Conservation (phyloP, 1,140 invertebrate species). For the Coenobita brevimanus region DNA sequence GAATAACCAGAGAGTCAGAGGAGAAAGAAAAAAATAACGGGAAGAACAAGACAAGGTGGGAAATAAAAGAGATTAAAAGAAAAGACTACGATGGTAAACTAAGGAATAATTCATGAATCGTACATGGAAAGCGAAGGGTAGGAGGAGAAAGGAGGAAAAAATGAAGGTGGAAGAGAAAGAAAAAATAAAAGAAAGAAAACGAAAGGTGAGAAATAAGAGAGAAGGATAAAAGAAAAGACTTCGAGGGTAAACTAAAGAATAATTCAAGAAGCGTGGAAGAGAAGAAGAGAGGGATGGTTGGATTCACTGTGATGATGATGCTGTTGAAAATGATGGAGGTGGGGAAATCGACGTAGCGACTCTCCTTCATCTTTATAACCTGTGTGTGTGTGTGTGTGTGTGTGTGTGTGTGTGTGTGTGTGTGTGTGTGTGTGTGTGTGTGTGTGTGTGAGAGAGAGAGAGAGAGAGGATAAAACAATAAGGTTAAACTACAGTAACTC, state of each 20-base stretch:
- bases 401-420: not conserved
- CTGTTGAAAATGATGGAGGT: not conserved
- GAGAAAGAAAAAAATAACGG: no score
- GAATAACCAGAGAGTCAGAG: no score
- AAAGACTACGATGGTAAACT: no score
- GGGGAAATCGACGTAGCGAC: no score
- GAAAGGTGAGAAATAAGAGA: not conserved
- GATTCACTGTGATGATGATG: not conserved
- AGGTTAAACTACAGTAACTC: not conserved
- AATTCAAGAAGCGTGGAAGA: not conserved
- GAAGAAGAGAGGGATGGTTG: not conserved
- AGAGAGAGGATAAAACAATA: not conserved
- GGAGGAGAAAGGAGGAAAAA: constrained; percentile 3
- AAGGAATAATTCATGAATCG: no score
- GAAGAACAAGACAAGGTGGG: no score
- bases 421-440: constrained; percentile 20
- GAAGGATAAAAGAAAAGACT: not conserved
- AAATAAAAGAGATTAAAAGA: no score
- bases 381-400: not conserved
- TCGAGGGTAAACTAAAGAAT: no score
- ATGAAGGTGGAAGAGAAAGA: no score
- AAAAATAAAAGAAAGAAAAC: no score
- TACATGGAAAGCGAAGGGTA: no score
- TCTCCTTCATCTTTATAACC: no score
- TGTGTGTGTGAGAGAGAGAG: not conserved